Evolutionary conservation across 2,113 vertebrate species (phyloP).

Genomic region (Podocnemis expansa): DNA sequence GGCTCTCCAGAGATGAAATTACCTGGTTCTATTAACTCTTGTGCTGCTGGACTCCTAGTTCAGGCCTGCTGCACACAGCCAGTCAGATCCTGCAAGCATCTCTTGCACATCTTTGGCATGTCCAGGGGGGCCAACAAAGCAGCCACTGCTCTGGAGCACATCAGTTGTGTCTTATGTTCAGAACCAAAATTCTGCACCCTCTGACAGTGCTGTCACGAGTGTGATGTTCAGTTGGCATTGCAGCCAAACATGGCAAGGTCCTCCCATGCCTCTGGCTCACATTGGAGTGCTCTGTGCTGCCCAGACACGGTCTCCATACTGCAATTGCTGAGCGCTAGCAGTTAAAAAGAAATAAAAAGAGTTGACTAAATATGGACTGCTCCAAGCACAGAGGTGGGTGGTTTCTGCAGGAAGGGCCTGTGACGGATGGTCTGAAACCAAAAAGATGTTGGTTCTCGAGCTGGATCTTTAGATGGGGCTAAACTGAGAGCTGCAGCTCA

Average conservation of each 20-base stretch:
- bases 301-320: not conserved
- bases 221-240: not conserved
- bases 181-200: not conserved
- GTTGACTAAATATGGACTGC: not conserved
- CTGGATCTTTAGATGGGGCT: not conserved
- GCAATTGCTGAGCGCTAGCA: not conserved
- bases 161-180: not conserved
- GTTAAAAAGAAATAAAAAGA: not conserved
- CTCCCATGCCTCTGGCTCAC: too few relatives aligned
- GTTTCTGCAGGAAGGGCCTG: not conserved
- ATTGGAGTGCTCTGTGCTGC: not conserved
- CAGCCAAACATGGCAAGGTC: not conserved
- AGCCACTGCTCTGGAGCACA: not conserved
- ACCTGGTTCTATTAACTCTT: not conserved
- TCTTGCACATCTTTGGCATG: not conserved
- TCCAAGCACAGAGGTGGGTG: not conserved
- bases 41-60: not conserved
- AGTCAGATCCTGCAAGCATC: not conserved
- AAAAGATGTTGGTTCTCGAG: not conserved
- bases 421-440: not conserved
- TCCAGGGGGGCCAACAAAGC: not conserved
- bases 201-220: not conserved
- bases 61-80: not conserved
- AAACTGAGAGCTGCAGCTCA: not conserved
- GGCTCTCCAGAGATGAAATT: not conserved